Percentiles rank a stretch among this genome's conserved stretches.
Evolutionary conservation across 2,113 vertebrate species (phyloP).

Genomic region (Phaethornis superciliosus): DNA sequence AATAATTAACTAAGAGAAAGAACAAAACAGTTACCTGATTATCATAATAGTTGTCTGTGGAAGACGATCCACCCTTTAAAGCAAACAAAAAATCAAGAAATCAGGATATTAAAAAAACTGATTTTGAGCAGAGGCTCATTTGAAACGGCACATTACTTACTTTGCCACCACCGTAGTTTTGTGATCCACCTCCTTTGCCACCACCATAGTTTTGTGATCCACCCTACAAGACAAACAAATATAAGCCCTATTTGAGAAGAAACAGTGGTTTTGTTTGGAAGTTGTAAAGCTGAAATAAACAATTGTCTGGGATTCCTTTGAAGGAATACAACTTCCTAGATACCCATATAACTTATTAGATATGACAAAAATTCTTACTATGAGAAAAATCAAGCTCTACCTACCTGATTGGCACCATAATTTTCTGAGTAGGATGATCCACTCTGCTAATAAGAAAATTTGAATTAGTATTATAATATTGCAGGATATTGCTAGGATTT

Average conservation of each 20-base stretch:
- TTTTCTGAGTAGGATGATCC: slow-evolving; percentile 32
- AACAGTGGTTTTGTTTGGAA: neutral
- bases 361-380: neutral
- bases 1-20: neutral
- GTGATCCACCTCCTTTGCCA: neutral
- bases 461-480: neutral
- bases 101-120: neutral
- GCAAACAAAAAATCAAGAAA: neutral
- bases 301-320: neutral
- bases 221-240: slow-evolving; percentile 22
- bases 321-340: neutral
- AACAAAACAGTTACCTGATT: neutral
- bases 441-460: neutral
- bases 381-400: neutral
- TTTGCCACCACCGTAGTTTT: slow-evolving; percentile 16
- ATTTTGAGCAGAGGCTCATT: neutral
- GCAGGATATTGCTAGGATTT: neutral
- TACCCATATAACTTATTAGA: neutral
- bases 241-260: neutral
- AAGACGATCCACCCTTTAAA: slow-evolving; percentile 50
- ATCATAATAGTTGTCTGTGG: slow-evolving; percentile 26
- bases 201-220: slow-evolving; percentile 26
- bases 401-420: slow-evolving; percentile 36
- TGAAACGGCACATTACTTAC: neutral
- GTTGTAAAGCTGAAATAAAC: neutral